phyloP scores from a whole-genome alignment of 2,113 vertebrate species.

The Xenopus tropicalis region DNA sequence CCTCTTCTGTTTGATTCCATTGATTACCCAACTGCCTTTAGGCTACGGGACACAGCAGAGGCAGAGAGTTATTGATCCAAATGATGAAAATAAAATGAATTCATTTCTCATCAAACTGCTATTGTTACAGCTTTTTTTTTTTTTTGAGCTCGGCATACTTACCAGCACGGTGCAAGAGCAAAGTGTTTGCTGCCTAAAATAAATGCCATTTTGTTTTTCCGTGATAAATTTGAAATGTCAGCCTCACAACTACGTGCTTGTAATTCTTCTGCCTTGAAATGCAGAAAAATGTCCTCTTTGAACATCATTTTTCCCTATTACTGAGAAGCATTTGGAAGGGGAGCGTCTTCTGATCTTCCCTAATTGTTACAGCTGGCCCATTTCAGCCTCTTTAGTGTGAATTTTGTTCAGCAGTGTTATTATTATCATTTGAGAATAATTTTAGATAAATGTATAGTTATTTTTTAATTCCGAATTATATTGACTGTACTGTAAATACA shows the following conservation, averaged over 20 bases:
- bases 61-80: constrained; percentile 78
- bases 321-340: not conserved
- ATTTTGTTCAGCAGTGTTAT: too few relatives aligned
- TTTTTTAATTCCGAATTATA: too few relatives aligned
- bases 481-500: too few relatives aligned
- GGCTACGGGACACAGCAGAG: constrained; percentile 62
- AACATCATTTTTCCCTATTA: constrained; percentile 11
- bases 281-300: not conserved
- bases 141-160: constrained; percentile 48
- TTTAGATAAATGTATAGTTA: too few relatives aligned
- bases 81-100: constrained; percentile 80
- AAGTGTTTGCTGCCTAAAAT: constrained; percentile 51
- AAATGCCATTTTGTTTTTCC: constrained; percentile 53
- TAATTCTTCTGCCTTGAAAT: constrained; percentile 31
- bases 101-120: constrained; percentile 71
- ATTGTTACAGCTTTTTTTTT: constrained; percentile 58
- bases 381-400: too few relatives aligned
- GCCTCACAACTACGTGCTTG: constrained; percentile 42
- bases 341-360: not conserved
- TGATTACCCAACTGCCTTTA: constrained; percentile 74
- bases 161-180: constrained; percentile 49
- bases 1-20: constrained; percentile 69
- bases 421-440: too few relatives aligned
- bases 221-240: constrained; percentile 47
- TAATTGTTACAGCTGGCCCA: too few relatives aligned